Conservation (phyloP, 2,113 vertebrate genomes). For the Microtus ochrogaster region DNA sequence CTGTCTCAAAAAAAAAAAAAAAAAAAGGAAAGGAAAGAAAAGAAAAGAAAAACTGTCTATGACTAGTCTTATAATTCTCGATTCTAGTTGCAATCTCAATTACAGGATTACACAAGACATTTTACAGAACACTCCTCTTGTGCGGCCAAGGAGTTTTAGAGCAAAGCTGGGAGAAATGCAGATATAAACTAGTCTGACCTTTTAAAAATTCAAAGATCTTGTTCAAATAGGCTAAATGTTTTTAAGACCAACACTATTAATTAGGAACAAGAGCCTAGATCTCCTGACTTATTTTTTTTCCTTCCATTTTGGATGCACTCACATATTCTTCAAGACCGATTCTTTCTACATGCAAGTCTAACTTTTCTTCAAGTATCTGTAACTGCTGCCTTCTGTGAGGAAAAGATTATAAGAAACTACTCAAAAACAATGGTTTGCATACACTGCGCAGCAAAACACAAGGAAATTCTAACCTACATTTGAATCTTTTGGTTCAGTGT, state of each 20-base stretch:
- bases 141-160: slow-evolving; percentile 42
- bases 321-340: slow-evolving; percentile 60
- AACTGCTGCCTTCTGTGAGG: slow-evolving; percentile 47
- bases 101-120: slow-evolving; percentile 8
- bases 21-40: not conserved
- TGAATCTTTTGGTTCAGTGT: slow-evolving; percentile 60
- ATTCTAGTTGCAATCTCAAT: slow-evolving; percentile 57
- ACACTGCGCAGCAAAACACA: slow-evolving; percentile 66
- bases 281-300: slow-evolving; percentile 4
- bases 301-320: slow-evolving; percentile 27
- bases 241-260: slow-evolving; percentile 28
- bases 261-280: slow-evolving; percentile 24
- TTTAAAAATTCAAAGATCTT: not conserved
- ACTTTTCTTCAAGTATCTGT: slow-evolving; percentile 62
- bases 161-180: slow-evolving; percentile 30
- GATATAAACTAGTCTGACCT: slow-evolving; percentile 23
- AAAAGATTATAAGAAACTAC: slow-evolving; percentile 50
- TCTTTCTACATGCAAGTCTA: slow-evolving; percentile 29
- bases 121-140: slow-evolving; percentile 41
- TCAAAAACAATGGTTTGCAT: slow-evolving; percentile 69
- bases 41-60: slow-evolving; percentile 12
- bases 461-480: slow-evolving; percentile 71
- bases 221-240: slow-evolving; percentile 4
- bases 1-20: not conserved
- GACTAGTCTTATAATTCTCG: not conserved